phyloP scores from a whole-genome alignment of 2,113 vertebrate species.

The Sturnus vulgaris region DNA sequence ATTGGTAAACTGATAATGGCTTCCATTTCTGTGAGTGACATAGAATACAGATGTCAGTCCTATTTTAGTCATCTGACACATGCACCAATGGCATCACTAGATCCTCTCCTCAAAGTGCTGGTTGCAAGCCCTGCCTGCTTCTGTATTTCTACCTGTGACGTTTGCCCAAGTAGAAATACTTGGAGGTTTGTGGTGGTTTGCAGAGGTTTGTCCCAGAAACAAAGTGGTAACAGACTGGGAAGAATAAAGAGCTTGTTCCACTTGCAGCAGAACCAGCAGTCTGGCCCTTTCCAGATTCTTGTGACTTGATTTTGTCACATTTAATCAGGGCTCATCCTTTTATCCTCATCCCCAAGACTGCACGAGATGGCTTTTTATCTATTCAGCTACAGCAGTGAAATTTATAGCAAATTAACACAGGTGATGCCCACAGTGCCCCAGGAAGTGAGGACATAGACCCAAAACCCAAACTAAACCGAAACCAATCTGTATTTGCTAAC shows the following conservation, averaged over 20 bases:
- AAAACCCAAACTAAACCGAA: neutral
- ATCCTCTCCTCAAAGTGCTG: neutral
- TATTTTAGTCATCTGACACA: neutral
- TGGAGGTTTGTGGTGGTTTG: neutral
- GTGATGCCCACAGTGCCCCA: neutral
- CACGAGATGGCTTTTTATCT: neutral
- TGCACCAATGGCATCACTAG: neutral
- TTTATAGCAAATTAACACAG: neutral
- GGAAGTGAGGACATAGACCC: neutral
- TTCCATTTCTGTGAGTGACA: neutral
- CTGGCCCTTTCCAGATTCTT: neutral
- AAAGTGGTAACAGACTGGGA: rapidly evolving
- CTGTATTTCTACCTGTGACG: neutral
- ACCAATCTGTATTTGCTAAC: neutral
- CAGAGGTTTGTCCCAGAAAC: neutral
- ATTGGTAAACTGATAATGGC: neutral
- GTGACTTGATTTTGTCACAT: neutral
- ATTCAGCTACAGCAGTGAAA: neutral
- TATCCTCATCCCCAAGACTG: neutral
- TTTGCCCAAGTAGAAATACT: neutral
- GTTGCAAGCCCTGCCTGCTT: neutral
- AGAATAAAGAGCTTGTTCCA: neutral
- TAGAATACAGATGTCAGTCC: neutral
- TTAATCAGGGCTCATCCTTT: neutral
- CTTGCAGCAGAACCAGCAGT: neutral